Conservation (phyloP, 2,888 invertebrate species). For the Drosophila dives region DNA sequence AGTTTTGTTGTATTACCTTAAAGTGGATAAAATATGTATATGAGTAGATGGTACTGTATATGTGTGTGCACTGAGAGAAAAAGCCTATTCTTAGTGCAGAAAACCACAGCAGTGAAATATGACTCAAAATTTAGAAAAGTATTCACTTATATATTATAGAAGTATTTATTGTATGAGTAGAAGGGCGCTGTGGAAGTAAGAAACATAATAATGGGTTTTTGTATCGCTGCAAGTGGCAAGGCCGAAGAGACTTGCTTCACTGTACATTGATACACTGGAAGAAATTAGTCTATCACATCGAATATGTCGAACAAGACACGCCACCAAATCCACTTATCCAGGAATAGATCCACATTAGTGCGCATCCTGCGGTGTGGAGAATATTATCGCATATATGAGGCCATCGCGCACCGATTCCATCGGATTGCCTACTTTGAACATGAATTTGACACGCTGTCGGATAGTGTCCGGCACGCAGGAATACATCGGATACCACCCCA, state of each 20-base stretch:
- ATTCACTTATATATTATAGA: constrained; percentile 7
- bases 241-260: background rate
- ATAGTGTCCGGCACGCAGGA: constrained; percentile 89
- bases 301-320: constrained; percentile 6
- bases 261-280: constrained; percentile 5
- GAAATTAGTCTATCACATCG: constrained; percentile 45
- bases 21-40: background rate
- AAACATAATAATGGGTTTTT: background rate
- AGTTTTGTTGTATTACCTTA: background rate
- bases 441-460: constrained; percentile 90
- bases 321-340: background rate
- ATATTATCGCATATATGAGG: constrained; percentile 91
- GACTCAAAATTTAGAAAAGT: constrained; percentile 3
- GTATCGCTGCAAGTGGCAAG: constrained; percentile 1
- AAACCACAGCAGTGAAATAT: background rate
- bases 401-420: constrained; percentile 91
- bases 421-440: constrained; percentile 90
- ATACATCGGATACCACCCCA: constrained; percentile 93
- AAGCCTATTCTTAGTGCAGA: background rate
- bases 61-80: background rate
- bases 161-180: constrained; percentile 2
- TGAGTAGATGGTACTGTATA: background rate
- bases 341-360: constrained; percentile 43
- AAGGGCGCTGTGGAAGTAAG: constrained; percentile 1
- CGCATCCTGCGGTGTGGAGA: constrained; percentile 85